A percentile compares a stretch with the other conserved stretches of the same genome.
Conservation (phyloP, 1,140 invertebrate species). For the Drosophila tani region DNA sequence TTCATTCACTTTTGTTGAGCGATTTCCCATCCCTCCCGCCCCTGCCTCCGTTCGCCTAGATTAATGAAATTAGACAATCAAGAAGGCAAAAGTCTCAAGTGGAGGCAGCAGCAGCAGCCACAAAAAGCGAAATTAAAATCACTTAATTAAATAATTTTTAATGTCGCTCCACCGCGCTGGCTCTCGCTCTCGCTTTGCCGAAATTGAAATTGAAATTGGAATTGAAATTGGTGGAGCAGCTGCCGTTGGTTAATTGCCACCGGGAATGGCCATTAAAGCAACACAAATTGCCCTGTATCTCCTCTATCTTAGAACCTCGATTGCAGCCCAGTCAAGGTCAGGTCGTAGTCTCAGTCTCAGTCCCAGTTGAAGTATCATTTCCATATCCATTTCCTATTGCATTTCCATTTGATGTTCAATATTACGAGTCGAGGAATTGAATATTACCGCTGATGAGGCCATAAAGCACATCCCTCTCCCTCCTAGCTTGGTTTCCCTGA, state of each 20-base stretch:
- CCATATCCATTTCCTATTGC: constrained; percentile 12
- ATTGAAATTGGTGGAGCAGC: constrained; percentile 58
- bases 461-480: constrained; percentile 48
- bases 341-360: background rate
- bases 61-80: constrained; percentile 83
- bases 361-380: background rate
- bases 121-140: constrained; percentile 73
- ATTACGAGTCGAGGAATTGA: constrained; percentile 28
- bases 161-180: constrained; percentile 38
- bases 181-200: background rate
- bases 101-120: constrained; percentile 7
- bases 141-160: constrained; percentile 84
- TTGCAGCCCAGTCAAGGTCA: constrained; percentile 10
- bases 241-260: constrained; percentile 70
- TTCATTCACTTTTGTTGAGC: constrained; percentile 60
- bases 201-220: constrained; percentile 26
- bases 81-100: constrained; percentile 49
- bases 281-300: constrained; percentile 16
- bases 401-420: constrained; percentile 34
- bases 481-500: background rate
- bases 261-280: constrained; percentile 54
- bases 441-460: constrained; percentile 64
- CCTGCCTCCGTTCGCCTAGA: constrained; percentile 35
- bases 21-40: background rate
- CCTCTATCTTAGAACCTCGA: constrained; percentile 21